A percentile compares a stretch with the other conserved stretches of the same genome.
These are phyloP conservation scores for Sarcoramphus papa DNA, from an alignment of 2,797 vertebrate genomes.

Conservation along the genomic window DNA sequence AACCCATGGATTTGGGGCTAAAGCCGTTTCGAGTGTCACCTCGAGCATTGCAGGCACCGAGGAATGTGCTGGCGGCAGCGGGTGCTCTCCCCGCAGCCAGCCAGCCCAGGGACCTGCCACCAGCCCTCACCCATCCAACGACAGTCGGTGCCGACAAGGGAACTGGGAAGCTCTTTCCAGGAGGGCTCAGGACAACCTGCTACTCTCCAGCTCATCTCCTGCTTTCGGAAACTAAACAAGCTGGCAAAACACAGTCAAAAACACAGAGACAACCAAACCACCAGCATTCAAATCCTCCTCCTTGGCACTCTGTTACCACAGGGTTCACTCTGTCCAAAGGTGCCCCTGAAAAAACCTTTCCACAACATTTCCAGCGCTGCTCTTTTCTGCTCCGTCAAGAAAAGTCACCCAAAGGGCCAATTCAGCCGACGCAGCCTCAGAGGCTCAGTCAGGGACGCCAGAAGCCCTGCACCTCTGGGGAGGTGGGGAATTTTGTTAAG, in stretches of 20 bases:
- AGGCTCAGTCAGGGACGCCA: accelerated
- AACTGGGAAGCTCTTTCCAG: neutral
- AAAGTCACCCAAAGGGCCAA: neutral
- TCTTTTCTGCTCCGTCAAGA: neutral
- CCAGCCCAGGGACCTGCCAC: neutral
- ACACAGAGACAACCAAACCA: neutral
- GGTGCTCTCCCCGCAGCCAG: neutral
- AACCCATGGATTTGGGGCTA: neutral
- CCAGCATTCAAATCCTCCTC: neutral
- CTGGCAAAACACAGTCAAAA: neutral
- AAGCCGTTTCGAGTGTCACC: neutral
- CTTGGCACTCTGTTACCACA: neutral
- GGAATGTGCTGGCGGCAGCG: neutral
- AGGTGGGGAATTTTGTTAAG: neutral
- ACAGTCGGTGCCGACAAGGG: neutral
- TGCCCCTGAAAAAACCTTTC: neutral
- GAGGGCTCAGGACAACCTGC: neutral
- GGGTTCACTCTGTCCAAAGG: neutral
- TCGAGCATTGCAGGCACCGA: neutral
- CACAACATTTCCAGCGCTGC: neutral
- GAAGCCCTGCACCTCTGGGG: neutral
- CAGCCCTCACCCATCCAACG: neutral
- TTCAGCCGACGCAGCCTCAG: neutral
- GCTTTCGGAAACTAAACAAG: neutral
- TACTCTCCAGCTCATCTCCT: neutral